Evolutionary conservation across 1,140 invertebrate genomes (phyloP).

Genomic region (Halictus rubicundus): DNA sequence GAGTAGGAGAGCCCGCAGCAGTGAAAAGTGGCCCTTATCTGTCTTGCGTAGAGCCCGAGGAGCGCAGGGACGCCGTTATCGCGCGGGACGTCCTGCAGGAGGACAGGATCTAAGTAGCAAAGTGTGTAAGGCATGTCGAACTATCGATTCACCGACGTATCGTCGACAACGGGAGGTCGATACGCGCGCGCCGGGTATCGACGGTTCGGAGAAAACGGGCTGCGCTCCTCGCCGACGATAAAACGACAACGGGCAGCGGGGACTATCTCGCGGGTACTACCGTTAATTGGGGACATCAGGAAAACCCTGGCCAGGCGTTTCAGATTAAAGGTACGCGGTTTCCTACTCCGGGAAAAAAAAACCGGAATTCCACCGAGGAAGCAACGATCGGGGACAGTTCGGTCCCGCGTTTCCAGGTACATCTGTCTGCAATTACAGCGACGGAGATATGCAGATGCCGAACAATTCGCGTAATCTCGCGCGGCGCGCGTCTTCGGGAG

Average conservation of each 20-base stretch:
- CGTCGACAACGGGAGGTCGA: slow-evolving; percentile 59
- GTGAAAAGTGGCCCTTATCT: slow-evolving; percentile 60
- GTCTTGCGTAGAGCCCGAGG: slow-evolving; percentile 27
- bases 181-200: slow-evolving; percentile 30
- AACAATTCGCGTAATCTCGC: background rate
- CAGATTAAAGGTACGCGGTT: slow-evolving; percentile 30
- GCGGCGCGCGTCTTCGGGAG: too few relatives aligned
- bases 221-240: slow-evolving; percentile 23
- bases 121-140: slow-evolving; percentile 68
- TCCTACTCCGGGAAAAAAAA: slow-evolving; percentile 14
- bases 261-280: slow-evolving; percentile 18
- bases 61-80: slow-evolving; percentile 62
- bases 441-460: background rate
- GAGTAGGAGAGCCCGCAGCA: background rate
- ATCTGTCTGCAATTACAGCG: background rate
- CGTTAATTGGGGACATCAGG: slow-evolving; percentile 38
- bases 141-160: slow-evolving; percentile 67
- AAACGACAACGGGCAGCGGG: slow-evolving; percentile 12
- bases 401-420: background rate
- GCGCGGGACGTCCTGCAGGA: slow-evolving; percentile 61
- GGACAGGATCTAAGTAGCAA: slow-evolving; percentile 72
- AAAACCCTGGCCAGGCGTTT: slow-evolving; percentile 29
- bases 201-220: slow-evolving; percentile 21
- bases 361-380: slow-evolving; percentile 20
- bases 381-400: background rate